Percentiles rank a stretch among this genome's conserved stretches.
These are phyloP conservation scores for Myzus persicae DNA, from an alignment of 1,140 invertebrate genomes.

Conservation along the genomic window DNA sequence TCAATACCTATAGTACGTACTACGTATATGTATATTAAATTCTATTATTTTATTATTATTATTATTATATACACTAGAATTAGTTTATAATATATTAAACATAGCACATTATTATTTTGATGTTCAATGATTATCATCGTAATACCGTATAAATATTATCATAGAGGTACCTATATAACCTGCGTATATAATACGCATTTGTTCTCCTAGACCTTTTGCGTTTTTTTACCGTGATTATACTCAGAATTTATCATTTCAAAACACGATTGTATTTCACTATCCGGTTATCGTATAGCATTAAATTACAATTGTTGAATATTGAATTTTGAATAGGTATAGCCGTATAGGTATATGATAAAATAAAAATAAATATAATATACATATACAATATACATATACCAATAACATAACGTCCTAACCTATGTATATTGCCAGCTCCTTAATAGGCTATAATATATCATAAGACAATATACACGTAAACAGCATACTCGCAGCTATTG, in stretches of 20 bases:
- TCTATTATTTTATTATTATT: background rate
- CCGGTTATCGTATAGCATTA: slow-evolving; percentile 14
- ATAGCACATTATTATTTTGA: background rate
- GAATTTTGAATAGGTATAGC: slow-evolving; percentile 15
- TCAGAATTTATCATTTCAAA: background rate
- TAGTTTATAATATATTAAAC: background rate
- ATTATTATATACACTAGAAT: background rate
- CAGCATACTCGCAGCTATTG: background rate
- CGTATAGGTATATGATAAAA: background rate
- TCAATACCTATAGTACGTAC: background rate
- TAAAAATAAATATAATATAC: too few species aligned
- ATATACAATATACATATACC: too few species aligned
- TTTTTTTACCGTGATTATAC: background rate
- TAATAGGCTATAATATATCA: background rate
- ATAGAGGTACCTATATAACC: background rate
- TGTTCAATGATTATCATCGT: background rate
- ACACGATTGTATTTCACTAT: slow-evolving; percentile 37
- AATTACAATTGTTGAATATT: slow-evolving; percentile 33
- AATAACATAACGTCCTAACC: background rate
- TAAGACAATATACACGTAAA: background rate
- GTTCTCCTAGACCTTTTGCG: background rate
- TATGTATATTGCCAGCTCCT: background rate
- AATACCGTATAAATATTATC: background rate
- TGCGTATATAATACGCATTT: background rate
- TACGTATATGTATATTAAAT: too few species aligned